Base-by-base conservation (phyloP, 2,113 vertebrate species). In the Xyrauchen texanus region DNA sequence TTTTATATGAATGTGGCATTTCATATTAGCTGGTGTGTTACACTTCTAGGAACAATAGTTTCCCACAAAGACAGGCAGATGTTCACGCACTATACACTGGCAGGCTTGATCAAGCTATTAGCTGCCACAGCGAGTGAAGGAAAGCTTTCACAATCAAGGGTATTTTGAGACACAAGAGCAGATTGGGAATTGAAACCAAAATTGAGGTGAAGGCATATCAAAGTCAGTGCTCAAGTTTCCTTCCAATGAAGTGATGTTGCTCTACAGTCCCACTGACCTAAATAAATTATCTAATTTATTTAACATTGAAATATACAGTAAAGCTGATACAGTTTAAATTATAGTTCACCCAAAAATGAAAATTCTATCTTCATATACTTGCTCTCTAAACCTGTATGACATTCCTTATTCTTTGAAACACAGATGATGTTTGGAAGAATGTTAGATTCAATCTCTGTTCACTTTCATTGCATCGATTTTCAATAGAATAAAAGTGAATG, bases 151-250 rank as follows among this genome's bases (percentile, higher is more conserved):
- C 89, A 90, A 89, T 91, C 86, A 90, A 81, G n/a, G 83, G 79
- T 89, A 91, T 88, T 90, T 88, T 87, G 87, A 88, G 86, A 84
- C 80, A 71, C 46, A 75, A 70, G 60, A 70, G 85, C 83, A 88
- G 76, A 82, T 85, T 87, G 90, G 90, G 88, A 92, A 91, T 89
- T 89, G 68, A 87, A 87, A 82, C 85, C 85, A 81, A 89, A 90
- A 90, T 88, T 90, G 86, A 90, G 88, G 87, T 90, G 84, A 90
- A 91, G 88, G 80, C 87, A 87, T 89, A 88, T 85, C 86, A 90
- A 90, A 89, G 89, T 89, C 88, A 90, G 85, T 78, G 79, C 82
- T 81, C 84, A 79, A 88, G 85, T 85, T 86, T 85, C 77, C 83
- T 86, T 78, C 83, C 78, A 57, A 77, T 68, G 13, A 58, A 58